These are phyloP conservation scores for Lindbergichthys nudifrons DNA, from an alignment of 2,797 vertebrate species.

Conservation along the genomic window DNA sequence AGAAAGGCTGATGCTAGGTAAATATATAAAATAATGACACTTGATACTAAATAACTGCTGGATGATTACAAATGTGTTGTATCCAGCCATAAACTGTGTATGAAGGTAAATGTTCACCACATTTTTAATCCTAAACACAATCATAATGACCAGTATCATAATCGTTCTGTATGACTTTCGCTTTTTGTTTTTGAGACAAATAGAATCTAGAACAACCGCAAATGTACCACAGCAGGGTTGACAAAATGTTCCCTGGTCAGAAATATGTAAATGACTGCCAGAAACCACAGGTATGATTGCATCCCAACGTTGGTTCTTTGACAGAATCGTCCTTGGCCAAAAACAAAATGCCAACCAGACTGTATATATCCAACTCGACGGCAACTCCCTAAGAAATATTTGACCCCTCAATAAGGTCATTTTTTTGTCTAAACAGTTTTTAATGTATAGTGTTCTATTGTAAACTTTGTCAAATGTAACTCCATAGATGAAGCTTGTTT, in stretches of 20 bases:
- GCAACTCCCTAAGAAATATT: neutral
- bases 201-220: slow-evolving; percentile 49
- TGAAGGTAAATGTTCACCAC: neutral
- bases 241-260: slow-evolving; percentile 52
- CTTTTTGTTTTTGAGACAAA: slow-evolving; percentile 42
- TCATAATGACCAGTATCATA: neutral
- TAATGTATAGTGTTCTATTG: neutral
- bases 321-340: slow-evolving; percentile 32
- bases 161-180: slow-evolving; percentile 19
- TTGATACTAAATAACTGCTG: neutral
- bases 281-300: slow-evolving; percentile 48
- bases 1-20: neutral
- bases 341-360: slow-evolving; percentile 17
- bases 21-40: neutral
- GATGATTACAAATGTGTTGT: neutral
- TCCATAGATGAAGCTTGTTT: neutral
- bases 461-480: neutral
- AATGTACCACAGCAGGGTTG: slow-evolving; percentile 41
- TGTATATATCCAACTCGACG: neutral
- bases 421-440: neutral
- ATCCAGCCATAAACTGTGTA: neutral
- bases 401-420: neutral
- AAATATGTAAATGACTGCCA: slow-evolving; percentile 52
- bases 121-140: neutral
- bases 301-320: slow-evolving; percentile 40